Base-by-base conservation (phyloP, 2,113 vertebrate genomes). In the Motacilla tschutschensis region DNA sequence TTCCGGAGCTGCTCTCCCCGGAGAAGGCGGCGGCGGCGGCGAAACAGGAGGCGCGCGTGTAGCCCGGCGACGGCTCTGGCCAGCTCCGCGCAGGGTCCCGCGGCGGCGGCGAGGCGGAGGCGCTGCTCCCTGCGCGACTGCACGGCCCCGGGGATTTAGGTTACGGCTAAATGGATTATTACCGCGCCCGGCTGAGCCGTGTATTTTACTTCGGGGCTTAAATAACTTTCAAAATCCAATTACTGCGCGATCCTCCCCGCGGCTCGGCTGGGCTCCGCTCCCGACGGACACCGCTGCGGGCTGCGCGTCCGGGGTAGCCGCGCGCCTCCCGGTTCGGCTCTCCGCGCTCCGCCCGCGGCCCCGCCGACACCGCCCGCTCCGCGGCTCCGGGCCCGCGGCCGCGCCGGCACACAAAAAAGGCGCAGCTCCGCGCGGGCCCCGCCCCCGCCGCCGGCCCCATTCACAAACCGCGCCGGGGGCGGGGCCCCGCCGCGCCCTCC, bases 151-250 rank as follows among this genome's bases (percentile, higher is more conserved):
- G 43, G 74, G 92, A 83, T 90, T 93, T 86, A 90, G 93, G 86
- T 92, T 95, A 83, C 84, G 69, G 84, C 62, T 94, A 84, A 93
- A 87, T 5, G 92, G 84, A 79, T 90, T 93, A 70, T 77, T 84
- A 81, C 79, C 62, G 63, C 72, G 66, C 60, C 28, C 64, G 92
- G 75, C 88, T 54, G 77, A 93, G 76, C 71, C 43, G 80, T 26
- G 90, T 87, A 38, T 75, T 38, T 82, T 26, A 88, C 91, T 83
- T 53, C 47, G 38, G 69, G 80, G 83, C 86, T 87, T 77, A 62
- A 89, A 41, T 57, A 91, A 85, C 80, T 93, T 77, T 71, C 82
- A 90, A 89, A 95, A 96, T 93, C 93, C 95, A 91, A 87, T 87
- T 70, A 78, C 79, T 29, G 85, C 14, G 60, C 86, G 66, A 48